Conservation (phyloP, 2,113 vertebrate species). For the Mugil cephalus region DNA sequence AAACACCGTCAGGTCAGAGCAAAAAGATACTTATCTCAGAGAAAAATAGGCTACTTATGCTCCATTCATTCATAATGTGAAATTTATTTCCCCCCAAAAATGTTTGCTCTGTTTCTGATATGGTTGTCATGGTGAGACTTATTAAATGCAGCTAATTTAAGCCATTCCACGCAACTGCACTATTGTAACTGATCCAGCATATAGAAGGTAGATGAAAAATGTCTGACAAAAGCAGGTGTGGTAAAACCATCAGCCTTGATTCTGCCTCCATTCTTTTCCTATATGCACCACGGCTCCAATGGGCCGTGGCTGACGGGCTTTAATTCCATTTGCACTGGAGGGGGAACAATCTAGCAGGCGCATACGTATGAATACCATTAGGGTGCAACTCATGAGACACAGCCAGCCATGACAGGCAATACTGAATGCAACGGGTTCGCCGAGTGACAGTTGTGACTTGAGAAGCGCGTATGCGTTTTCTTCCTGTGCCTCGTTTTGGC, state of each 20-base stretch:
- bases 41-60: neutral
- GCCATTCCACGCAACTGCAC: conserved; percentile 27
- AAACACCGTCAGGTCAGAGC: neutral
- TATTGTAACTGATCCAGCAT: conserved; percentile 24
- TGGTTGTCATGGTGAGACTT: conserved; percentile 29
- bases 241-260: conserved; percentile 43
- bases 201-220: conserved; percentile 41
- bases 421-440: conserved; percentile 9
- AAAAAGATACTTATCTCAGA: neutral
- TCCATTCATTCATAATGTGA: conserved; percentile 25
- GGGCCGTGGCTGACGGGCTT: conserved; percentile 62
- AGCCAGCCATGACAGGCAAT: conserved; percentile 19
- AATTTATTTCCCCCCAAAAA: conserved; percentile 15
- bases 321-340: conserved; percentile 53
- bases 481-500: neutral
- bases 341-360: conserved; percentile 43
- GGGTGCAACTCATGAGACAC: conserved; percentile 15
- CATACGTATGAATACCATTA: conserved; percentile 49
- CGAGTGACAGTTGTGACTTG: conserved; percentile 12
- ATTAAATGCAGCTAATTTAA: conserved; percentile 43
- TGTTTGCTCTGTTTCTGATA: conserved; percentile 22
- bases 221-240: conserved; percentile 35
- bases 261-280: conserved; percentile 1
- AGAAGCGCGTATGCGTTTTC: neutral
- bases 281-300: conserved; percentile 29